These are phyloP conservation scores for Listronotus oregonensis DNA, from an alignment of 1,140 invertebrate genomes.

Conservation along the genomic window DNA sequence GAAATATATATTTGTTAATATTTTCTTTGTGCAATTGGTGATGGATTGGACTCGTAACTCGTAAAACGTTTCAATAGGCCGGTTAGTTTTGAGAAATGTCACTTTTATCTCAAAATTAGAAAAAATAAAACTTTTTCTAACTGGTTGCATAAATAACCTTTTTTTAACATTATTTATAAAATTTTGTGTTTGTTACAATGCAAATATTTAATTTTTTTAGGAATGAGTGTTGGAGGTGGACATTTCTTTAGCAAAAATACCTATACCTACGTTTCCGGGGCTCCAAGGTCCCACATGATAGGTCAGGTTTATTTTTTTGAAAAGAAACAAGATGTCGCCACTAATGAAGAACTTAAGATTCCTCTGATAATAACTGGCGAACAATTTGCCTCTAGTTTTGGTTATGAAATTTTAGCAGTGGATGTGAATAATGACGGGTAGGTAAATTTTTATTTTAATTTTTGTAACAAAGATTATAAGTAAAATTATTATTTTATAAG, in stretches of 20 bases:
- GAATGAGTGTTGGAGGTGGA: slow-evolving; percentile 86
- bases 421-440: slow-evolving; percentile 89
- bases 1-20: too few species aligned
- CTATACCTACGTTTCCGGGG: slow-evolving; percentile 80
- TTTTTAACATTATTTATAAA: too few species aligned
- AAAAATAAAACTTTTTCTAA: too few species aligned
- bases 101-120: too few species aligned
- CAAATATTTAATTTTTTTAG: slow-evolving; percentile 54
- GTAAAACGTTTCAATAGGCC: too few species aligned
- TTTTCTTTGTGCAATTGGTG: too few species aligned
- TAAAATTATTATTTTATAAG: neutral
- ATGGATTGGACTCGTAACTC: too few species aligned
- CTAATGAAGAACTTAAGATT: slow-evolving; percentile 65
- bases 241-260: slow-evolving; percentile 68
- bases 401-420: slow-evolving; percentile 81
- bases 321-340: slow-evolving; percentile 57
- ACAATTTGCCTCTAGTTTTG: slow-evolving; percentile 87
- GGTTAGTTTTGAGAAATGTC: too few species aligned
- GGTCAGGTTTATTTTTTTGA: slow-evolving; percentile 86
- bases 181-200: too few species aligned
- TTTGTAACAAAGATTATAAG: neutral
- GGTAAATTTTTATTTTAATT: slow-evolving; percentile 38
- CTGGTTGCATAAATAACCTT: too few species aligned
- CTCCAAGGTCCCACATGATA: slow-evolving; percentile 81
- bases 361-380: slow-evolving; percentile 74